Percentiles rank a stretch among this genome's conserved stretches.
phyloP scores from a whole-genome alignment of 2,113 vertebrate genomes.

The Tachuris rubrigastra region DNA sequence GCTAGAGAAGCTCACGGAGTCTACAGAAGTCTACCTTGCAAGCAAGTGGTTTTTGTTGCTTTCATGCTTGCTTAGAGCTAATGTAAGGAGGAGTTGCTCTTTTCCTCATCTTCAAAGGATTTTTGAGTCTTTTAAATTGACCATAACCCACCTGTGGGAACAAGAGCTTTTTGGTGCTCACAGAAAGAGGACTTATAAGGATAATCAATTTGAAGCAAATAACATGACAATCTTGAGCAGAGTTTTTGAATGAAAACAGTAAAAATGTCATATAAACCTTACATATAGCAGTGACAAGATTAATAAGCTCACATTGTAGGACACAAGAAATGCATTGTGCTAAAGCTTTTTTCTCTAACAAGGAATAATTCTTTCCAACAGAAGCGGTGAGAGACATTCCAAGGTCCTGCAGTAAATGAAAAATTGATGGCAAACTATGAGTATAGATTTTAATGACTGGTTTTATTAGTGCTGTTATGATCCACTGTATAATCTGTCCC shows the following conservation, averaged over 20 bases:
- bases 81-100: not conserved
- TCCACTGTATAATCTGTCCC: not conserved
- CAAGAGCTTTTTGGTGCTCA: not conserved
- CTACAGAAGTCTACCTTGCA: not conserved
- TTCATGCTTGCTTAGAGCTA: not conserved
- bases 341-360: not conserved
- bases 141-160: not conserved
- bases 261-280: not conserved
- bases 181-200: not conserved
- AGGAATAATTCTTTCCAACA: not conserved
- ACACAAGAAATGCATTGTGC: not conserved
- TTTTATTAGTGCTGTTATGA: not conserved
- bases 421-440: not conserved
- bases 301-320: not conserved
- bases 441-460: not conserved
- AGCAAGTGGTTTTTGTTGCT: not conserved
- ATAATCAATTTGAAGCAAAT: not conserved
- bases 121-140: not conserved
- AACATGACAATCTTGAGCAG: not conserved
- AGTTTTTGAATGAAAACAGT: not conserved
- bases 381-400: not conserved
- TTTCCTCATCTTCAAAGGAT: not conserved
- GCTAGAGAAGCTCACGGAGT: accelerated
- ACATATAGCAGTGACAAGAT: not conserved
- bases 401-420: not conserved